These are phyloP conservation scores for Seriola aureovittata DNA, from an alignment of 2,113 vertebrate species.

Conservation along the genomic window DNA sequence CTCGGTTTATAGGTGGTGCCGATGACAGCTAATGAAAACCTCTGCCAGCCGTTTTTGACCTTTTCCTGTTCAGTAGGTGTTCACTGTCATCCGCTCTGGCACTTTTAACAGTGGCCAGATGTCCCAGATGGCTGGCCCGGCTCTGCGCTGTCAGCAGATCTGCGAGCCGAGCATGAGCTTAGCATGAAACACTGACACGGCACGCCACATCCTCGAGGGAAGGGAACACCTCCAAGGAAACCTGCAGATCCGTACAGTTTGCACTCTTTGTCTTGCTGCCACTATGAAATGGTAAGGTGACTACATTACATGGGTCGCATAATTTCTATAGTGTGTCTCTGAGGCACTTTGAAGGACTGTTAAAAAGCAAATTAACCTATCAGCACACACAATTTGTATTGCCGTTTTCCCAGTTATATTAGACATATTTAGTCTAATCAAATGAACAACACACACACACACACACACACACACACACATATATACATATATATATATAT, in stretches of 20 bases:
- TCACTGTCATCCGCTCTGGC: conserved; percentile 29
- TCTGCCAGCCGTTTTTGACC: conserved; percentile 26
- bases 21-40: conserved; percentile 24
- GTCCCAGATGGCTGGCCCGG: conserved; percentile 54
- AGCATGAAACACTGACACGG: conserved; percentile 52
- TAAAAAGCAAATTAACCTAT: neutral
- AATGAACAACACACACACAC: neutral
- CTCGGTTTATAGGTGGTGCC: neutral
- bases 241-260: conserved; percentile 28
- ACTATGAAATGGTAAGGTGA: neutral
- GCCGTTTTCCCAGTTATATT: neutral
- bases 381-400: neutral
- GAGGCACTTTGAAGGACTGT: neutral
- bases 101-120: conserved; percentile 60
- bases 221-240: conserved; percentile 34
- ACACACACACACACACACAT: too few relatives aligned
- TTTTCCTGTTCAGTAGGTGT: conserved; percentile 41
- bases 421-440: neutral
- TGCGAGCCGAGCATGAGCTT: conserved; percentile 38
- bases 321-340: neutral
- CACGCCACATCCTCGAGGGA: conserved; percentile 57
- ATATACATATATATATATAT: too few relatives aligned
- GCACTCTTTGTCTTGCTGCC: conserved; percentile 20
- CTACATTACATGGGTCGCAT: neutral
- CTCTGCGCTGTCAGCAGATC: conserved; percentile 73